Base-by-base conservation (phyloP, 2,888 invertebrate genomes). In the Rhodophaea formosa region DNA sequence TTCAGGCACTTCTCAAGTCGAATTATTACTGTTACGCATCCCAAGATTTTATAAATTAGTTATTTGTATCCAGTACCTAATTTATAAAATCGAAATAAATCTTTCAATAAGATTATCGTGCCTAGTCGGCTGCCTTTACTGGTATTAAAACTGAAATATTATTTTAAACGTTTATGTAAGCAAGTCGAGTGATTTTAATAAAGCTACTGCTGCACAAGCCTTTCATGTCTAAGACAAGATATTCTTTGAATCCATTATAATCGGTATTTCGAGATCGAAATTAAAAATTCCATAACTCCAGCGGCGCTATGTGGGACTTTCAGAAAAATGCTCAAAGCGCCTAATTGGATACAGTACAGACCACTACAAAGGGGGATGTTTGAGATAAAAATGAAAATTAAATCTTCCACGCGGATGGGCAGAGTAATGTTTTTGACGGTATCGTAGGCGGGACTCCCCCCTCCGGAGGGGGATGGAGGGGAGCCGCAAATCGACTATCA, bases 301-400 rank as follows among this genome's bases (percentile, higher is more conserved):
- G 79, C 75, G 74, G 74, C 35, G 35, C 75, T 77, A 74, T 78
- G 76, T 80, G 76, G 75, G 77, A 81, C 74, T 80, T 72, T 78
- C 78, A 83, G 86, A 82, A 86, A 84, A 88, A 88, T 79, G 79
- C 82, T 85, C 89, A 88, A 88, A 90, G 88, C 87, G 82, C 85
- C 88, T 90, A 90, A 90, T 90, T 90, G 90, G 90, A 90, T 88
- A 88, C 88, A 82, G 79, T 84, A 85, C 79, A 82, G 82, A 88
- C 90, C 90, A 83, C 90, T 89, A 90, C 91, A 91, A 92, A 92
- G 89, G 84, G 86, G 89, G 86, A 88, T 90, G 90, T 90, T 91
- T 89, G 86, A 91, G 91, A 91, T 91, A 91, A 92, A 92, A 92
- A 91, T 91, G 91, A 91, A 92, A 92, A 92, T 92, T 91, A 92